These are phyloP conservation scores for Eunapius fragilis DNA, from an alignment of 37 sponge, comb jelly and placozoan genomes.

Conservation along the genomic window DNA sequence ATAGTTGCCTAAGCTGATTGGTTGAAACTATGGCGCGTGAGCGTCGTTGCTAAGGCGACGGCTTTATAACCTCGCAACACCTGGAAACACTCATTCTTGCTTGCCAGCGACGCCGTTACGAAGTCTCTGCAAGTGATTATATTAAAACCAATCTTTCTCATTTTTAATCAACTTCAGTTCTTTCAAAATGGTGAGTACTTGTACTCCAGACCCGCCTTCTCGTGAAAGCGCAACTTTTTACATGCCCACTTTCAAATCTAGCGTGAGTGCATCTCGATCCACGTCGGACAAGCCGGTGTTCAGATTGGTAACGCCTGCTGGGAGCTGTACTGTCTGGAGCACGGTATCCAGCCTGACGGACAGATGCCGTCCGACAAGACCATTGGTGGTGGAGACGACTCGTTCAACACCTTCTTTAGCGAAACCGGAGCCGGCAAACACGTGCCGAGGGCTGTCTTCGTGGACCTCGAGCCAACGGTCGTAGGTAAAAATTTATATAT, in stretches of 20 bases:
- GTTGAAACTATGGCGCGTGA: background rate
- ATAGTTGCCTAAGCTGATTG: background rate
- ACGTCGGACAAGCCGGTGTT: slow-evolving; percentile 96
- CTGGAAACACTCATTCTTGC: background rate
- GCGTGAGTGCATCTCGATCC: slow-evolving; percentile 94
- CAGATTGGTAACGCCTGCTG: slow-evolving; percentile 98
- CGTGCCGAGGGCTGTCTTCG: slow-evolving; percentile 92
- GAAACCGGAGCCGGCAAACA: slow-evolving; percentile 95
- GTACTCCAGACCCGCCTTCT: background rate
- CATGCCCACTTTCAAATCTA: slow-evolving; percentile 14
- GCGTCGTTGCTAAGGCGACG: background rate
- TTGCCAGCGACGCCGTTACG: background rate
- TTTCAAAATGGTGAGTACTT: background rate
- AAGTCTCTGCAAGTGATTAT: background rate
- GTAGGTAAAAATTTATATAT: slow-evolving; percentile 81
- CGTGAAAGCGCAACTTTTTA: background rate
- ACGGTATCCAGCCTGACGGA: slow-evolving; percentile 96
- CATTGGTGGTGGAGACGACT: slow-evolving; percentile 94
- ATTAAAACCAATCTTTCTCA: background rate
- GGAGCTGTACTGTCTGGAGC: slow-evolving; percentile 97
- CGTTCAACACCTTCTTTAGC: slow-evolving; percentile 96
- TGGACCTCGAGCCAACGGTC: slow-evolving; percentile 94
- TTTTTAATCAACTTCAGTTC: background rate
- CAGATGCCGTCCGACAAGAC: slow-evolving; percentile 96
- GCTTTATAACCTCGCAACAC: background rate